Conservation (phyloP, 1,140 invertebrate species). For the Chelonus insularis region DNA sequence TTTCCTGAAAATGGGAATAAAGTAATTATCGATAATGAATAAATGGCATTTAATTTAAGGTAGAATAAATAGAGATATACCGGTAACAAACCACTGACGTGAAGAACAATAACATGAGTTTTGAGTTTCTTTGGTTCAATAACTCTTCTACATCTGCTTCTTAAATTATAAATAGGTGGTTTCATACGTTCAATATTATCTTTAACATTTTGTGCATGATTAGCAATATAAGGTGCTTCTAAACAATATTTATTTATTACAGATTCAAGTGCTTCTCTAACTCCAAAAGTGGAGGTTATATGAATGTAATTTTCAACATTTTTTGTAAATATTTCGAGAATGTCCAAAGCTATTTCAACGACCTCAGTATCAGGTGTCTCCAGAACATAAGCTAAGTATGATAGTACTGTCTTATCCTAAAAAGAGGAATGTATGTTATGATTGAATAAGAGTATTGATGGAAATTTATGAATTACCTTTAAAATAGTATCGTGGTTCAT, state of each 20-base stretch:
- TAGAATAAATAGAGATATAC: conserved; percentile 37
- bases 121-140: conserved; percentile 57
- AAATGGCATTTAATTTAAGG: too few relatives aligned
- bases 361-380: conserved; percentile 53
- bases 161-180: conserved; percentile 57
- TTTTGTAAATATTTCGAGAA: conserved; percentile 54
- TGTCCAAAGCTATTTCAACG: conserved; percentile 49
- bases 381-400: conserved; percentile 55
- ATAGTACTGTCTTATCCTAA: conserved; percentile 57
- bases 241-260: conserved; percentile 51
- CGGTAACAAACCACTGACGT: conserved; percentile 54
- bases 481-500: conserved; percentile 58
- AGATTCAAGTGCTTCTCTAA: conserved; percentile 54
- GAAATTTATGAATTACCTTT: too few relatives aligned
- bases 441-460: too few relatives aligned
- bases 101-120: conserved; percentile 55
- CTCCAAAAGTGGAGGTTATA: conserved; percentile 58
- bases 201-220: conserved; percentile 49
- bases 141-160: conserved; percentile 53
- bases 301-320: conserved; percentile 58
- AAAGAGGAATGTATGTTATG: too few relatives aligned
- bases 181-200: conserved; percentile 57
- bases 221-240: conserved; percentile 48
- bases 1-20: conserved; percentile 56
- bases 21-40: too few relatives aligned